Evolutionary conservation across 2,888 invertebrate species (phyloP).

Genomic region (Axea sp.): DNA sequence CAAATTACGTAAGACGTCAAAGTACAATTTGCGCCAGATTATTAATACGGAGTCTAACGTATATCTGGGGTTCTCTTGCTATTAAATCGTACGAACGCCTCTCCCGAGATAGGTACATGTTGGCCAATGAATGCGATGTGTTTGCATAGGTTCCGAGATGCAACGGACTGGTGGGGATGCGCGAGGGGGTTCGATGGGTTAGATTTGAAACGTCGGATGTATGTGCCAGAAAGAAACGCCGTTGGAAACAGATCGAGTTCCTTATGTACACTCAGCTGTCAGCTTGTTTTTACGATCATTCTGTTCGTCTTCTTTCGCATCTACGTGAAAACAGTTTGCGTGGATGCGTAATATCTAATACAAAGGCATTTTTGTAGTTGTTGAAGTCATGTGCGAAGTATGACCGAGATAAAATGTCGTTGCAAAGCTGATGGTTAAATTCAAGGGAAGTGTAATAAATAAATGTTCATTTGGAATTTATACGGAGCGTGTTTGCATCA

Average conservation of each 20-base stretch:
- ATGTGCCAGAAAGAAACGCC: constrained; percentile 65
- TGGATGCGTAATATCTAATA: too few species aligned
- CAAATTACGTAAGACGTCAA: constrained; percentile 26
- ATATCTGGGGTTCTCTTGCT: constrained; percentile 61
- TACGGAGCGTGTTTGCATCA: too few species aligned
- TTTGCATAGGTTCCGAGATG: constrained; percentile 73
- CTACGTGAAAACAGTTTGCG: too few species aligned
- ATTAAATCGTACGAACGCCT: constrained; percentile 62
- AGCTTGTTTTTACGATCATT: constrained; percentile 72
- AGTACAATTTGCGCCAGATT: constrained; percentile 51
- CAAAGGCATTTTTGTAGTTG: too few species aligned
- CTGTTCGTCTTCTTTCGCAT: constrained; percentile 52
- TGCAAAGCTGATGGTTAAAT: too few species aligned
- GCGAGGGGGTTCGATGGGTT: constrained; percentile 65
- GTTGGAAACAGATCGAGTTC: constrained; percentile 62
- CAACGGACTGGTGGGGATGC: constrained; percentile 66
- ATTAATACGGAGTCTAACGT: constrained; percentile 63
- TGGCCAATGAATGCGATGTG: constrained; percentile 72
- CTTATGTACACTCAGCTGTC: constrained; percentile 79
- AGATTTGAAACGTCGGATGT: constrained; percentile 68
- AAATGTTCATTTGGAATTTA: too few species aligned
- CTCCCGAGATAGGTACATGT: constrained; percentile 64
- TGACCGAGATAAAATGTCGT: too few species aligned
- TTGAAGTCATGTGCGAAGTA: too few species aligned
- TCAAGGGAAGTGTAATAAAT: too few species aligned